A percentile compares a stretch with the other conserved stretches of the same genome.
phyloP scores from a whole-genome alignment of 37 sponge, comb jelly and placozoan species.

The Cliona cf. orientalis region DNA sequence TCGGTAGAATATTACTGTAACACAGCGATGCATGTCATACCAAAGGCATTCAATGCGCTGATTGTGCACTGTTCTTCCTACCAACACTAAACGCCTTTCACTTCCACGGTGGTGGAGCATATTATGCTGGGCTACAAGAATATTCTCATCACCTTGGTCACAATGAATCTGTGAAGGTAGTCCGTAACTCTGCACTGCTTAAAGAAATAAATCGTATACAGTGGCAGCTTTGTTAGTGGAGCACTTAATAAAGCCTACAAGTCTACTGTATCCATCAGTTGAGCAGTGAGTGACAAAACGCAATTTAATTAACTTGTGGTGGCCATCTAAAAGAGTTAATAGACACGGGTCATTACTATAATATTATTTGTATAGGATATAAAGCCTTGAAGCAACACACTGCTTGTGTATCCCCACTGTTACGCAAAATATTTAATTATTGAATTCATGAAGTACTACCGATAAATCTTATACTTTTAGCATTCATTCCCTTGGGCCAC shows the following conservation, averaged over 20 bases:
- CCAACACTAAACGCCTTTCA: constrained; percentile 29
- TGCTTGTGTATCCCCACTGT: too few species aligned
- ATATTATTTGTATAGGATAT: too few species aligned
- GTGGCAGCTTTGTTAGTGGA: constrained; percentile 62
- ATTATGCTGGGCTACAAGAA: constrained; percentile 34
- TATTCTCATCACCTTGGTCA: constrained; percentile 66
- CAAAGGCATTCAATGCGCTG: constrained; percentile 65
- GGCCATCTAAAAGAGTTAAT: constrained; percentile 37
- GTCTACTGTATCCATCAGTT: constrained; percentile 37
- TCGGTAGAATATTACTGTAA: constrained; percentile 50
- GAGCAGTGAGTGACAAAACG: constrained; percentile 28
- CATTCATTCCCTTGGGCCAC: too few species aligned
- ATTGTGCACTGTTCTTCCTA: constrained; percentile 65
- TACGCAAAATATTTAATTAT: too few species aligned
- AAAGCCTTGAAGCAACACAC: too few species aligned
- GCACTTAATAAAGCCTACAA: constrained; percentile 31
- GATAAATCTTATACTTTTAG: too few species aligned
- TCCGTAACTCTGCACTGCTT: constrained; percentile 30
- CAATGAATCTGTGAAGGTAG: constrained; percentile 52
- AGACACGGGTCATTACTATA: too few species aligned
- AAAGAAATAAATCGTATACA: constrained; percentile 26
- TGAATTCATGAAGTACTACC: too few species aligned
- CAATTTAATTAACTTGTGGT: constrained; percentile 46
- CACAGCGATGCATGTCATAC: constrained; percentile 66
- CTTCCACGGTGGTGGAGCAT: constrained; percentile 54